Base-by-base conservation (phyloP, 2,888 invertebrate species). In the Aleiodes alternator region DNA sequence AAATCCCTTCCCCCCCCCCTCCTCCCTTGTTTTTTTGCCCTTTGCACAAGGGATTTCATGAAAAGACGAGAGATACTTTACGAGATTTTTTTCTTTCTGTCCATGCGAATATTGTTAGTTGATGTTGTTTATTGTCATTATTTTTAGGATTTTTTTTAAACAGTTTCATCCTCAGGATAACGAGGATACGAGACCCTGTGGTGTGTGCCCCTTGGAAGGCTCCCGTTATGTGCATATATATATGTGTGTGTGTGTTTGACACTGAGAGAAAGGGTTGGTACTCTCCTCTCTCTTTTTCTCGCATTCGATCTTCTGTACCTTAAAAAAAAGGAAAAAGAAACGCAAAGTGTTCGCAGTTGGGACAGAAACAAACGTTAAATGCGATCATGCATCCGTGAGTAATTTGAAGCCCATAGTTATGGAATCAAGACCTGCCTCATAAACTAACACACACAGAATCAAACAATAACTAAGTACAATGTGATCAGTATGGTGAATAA, bases 381-480 rank as follows among this genome's bases (percentile, higher is more conserved):
- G 84, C 78, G 81, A 74, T 77, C 85, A 84, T 81, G 84, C 84
- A 87, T 73, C 82, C 84, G 88, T 87, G 88, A 89, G 84, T 88
- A 88, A 89, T 85, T 68, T 76, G 76, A 69, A 59, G 72, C 59
- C 76, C 73, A n/a, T 29, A 61, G 69, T 38, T 64, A 66, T 57
- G 48, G 78, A 84, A 82, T 82, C 81, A 81, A 43, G 83, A 82
- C 76, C 79, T 85, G 82, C 78, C 84, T 85, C 85, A 82, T 85
- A 86, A 86, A 85, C 80, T 79, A 84, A 77, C 23, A 23, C 23
- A 23, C 23, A 23, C 75, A 64, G 48, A 68, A 77, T 71, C 77
- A 80, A 81, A 85, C 85, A 85, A 84, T 82, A 81, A 75, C 72
- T 53, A 34, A 23, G 80, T 79, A 83, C 83, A 79, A 82, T 78